Conservation (phyloP, 2,888 invertebrate species). For the Drosophila setosimentum region DNA sequence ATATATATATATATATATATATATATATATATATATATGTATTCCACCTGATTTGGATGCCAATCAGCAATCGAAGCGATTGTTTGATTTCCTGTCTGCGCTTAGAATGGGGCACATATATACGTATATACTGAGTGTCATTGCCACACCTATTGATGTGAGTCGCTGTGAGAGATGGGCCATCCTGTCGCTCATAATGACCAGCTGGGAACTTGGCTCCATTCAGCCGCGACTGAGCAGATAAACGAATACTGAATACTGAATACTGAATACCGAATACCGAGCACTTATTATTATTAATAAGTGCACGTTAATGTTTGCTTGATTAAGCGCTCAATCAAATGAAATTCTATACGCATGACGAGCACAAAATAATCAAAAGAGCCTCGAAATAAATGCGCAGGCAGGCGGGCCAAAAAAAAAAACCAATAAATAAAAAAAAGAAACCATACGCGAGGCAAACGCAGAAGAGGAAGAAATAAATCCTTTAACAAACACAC, state of each 20-base stretch:
- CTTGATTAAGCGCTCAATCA: slow-evolving; percentile 80
- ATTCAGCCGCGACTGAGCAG: slow-evolving; percentile 75
- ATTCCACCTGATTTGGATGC: slow-evolving; percentile 4
- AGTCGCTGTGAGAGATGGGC: slow-evolving; percentile 7
- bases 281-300: slow-evolving; percentile 75
- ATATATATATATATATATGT: not conserved
- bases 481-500: slow-evolving; percentile 48
- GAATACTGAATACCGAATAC: slow-evolving; percentile 27
- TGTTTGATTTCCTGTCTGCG: slow-evolving; percentile 14
- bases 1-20: not conserved
- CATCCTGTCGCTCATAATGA: slow-evolving; percentile 37
- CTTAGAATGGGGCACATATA: slow-evolving; percentile 7
- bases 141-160: slow-evolving; percentile 24
- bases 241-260: slow-evolving; percentile 55
- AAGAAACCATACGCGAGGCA: no score
- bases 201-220: slow-evolving; percentile 56
- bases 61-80: slow-evolving; percentile 11
- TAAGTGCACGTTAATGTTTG: slow-evolving; percentile 79
- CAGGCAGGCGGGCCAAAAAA: slow-evolving; percentile 28
- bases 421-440: slow-evolving; percentile 8
- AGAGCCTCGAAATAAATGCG: slow-evolving; percentile 49
- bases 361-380: slow-evolving; percentile 45
- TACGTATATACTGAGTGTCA: slow-evolving; percentile 3
- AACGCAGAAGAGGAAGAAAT: slow-evolving; percentile 21
- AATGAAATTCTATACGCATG: slow-evolving; percentile 80